Evolutionary conservation across 2,113 vertebrate species (phyloP).

Genomic region (Grallaria varia): DNA sequence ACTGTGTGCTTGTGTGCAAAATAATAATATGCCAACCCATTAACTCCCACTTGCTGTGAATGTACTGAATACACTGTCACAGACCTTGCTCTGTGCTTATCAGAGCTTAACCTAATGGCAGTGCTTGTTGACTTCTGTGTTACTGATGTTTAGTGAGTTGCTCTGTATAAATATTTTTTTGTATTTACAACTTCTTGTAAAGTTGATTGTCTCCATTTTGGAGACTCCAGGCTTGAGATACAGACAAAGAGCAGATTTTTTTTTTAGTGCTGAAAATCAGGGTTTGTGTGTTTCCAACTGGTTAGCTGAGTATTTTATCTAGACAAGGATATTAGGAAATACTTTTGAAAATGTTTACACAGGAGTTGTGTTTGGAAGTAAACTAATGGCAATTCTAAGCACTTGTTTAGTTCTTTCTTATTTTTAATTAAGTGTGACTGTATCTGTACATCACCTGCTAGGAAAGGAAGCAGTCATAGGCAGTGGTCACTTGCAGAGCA

Average conservation of each 20-base stretch:
- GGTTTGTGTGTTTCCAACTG: background rate
- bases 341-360: background rate
- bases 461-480: background rate
- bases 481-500: slow-evolving; percentile 23
- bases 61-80: background rate
- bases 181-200: background rate
- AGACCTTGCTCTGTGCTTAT: background rate
- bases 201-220: background rate
- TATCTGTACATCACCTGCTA: background rate
- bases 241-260: background rate
- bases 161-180: background rate
- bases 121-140: background rate
- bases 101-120: background rate
- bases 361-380: background rate
- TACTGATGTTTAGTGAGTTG: background rate
- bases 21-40: background rate
- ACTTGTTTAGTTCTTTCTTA: background rate
- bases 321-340: background rate
- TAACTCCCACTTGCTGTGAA: background rate
- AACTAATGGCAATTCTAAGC: background rate
- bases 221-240: background rate
- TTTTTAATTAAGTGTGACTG: background rate
- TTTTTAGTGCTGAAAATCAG: background rate
- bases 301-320: background rate
- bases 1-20: background rate